Evolutionary conservation across 1,140 invertebrate species (phyloP), one percentile per base, ranked within the genome.

Genomic region (Drosophila parabipectinata): DNA sequence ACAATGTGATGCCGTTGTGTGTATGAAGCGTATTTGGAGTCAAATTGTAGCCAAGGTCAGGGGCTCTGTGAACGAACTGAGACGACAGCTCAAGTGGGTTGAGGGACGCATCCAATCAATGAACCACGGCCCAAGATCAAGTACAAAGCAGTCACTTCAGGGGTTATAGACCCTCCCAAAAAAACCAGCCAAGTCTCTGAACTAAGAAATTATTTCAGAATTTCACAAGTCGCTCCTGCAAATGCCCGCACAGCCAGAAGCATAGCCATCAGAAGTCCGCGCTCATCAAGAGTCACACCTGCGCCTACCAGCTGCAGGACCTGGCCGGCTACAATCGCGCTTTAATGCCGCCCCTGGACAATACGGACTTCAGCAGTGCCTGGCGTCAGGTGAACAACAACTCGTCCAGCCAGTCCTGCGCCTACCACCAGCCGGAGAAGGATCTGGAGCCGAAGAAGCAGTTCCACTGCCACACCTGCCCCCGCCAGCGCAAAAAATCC

Each of bases 191-290:
- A 21, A 21, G 21, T 21, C 21, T 21, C 21, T 21, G 21, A 21
- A 21, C 2, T 2, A 21, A 21, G 21, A 21, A 21, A 21, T 1
- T 21, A 21, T 83, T 81, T 24, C 87, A 87, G 78, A 90, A 87
- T 90, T 90, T 82, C 84, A 90, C 87, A 83, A 90, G 81, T 66
- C 82, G 69, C 75, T 68, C 75, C 59, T 90, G 82, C 66, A 88
- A 82, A 72, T 87, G 82, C 62, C 83, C 67, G 53, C 82, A 87
- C 61, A 87, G 72, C 48, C 74, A 84, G 52, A 71, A 84, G 53
- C 78, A 69, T 9, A 63, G 63, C 39, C 54, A 68, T 26, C 61
- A 58, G 54, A 74, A 83, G 52, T 58, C 83, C n/a, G 68, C 75
- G 48, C 67, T 88, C 18, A 88, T 88, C 68, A 88, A 88, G 69